Evolutionary conservation across 1,140 invertebrate genomes (phyloP).

Genomic region (Maconellicoccus hirsutus): DNA sequence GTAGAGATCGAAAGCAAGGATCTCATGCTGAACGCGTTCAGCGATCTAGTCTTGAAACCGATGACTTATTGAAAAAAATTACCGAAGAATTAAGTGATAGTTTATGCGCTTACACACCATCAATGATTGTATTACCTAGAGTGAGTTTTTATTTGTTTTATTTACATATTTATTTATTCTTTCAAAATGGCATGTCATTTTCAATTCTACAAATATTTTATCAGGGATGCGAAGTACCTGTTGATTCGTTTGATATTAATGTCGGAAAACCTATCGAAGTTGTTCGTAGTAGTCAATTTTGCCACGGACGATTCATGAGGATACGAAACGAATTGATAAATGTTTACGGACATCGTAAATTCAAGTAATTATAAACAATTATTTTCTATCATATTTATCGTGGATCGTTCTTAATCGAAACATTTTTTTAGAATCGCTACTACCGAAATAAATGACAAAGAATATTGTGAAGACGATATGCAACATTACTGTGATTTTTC

Average conservation of each 20-base stretch:
- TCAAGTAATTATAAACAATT: background rate
- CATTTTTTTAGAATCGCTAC: background rate
- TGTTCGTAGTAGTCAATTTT: conserved; percentile 10
- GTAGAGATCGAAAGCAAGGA: background rate
- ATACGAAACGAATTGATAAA: conserved; percentile 13
- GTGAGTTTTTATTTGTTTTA: too few species aligned
- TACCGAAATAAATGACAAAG: background rate
- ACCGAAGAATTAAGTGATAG: background rate
- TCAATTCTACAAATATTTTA: too few species aligned
- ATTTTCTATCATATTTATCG: background rate
- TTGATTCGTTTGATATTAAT: background rate
- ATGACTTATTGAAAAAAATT: background rate
- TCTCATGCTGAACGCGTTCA: background rate
- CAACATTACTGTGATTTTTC: background rate
- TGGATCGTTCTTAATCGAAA: too few species aligned
- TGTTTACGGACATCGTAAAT: background rate
- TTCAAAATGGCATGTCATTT: too few species aligned
- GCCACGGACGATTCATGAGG: background rate
- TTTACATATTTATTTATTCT: too few species aligned
- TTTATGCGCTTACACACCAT: background rate
- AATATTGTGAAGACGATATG: background rate
- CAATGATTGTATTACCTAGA: background rate
- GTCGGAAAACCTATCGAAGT: background rate
- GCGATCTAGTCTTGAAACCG: background rate
- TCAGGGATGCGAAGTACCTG: background rate